Conservation (phyloP, 2,888 invertebrate genomes). For the Ichneumoninae sp. region DNA sequence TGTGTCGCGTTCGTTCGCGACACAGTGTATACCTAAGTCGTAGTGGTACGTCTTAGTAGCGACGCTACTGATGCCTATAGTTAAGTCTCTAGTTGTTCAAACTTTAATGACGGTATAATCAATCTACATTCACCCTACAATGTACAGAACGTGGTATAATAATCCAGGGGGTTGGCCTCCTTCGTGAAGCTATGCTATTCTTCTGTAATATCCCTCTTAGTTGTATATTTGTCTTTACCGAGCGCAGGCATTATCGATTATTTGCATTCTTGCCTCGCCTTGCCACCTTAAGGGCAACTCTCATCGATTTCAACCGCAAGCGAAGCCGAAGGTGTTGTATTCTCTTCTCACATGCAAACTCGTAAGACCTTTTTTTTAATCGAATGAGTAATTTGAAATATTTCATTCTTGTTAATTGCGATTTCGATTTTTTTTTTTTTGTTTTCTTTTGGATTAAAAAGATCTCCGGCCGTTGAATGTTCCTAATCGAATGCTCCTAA, state of each 20-base stretch:
- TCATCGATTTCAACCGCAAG: too few species aligned
- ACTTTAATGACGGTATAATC: constrained; percentile 68
- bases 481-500: too few species aligned
- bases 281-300: too few species aligned
- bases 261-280: too few species aligned
- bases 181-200: constrained; percentile 51
- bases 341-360: too few species aligned
- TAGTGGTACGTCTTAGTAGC: constrained; percentile 21
- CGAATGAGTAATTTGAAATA: too few species aligned
- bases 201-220: constrained; percentile 48
- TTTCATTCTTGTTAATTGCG: too few species aligned
- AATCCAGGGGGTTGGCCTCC: constrained; percentile 66
- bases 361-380: too few species aligned
- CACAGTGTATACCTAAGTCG: constrained; percentile 10
- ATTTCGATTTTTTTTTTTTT: too few species aligned
- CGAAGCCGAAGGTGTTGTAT: too few species aligned
- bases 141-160: constrained; percentile 22
- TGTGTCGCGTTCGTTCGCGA: neutral
- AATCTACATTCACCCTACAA: constrained; percentile 64
- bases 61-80: constrained; percentile 14
- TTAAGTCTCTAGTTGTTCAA: constrained; percentile 53
- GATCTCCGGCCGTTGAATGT: too few species aligned
- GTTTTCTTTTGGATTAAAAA: too few species aligned
- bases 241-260: neutral
- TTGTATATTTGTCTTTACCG: neutral